These are phyloP conservation scores for Plectropomus leopardus DNA, from an alignment of 2,113 vertebrate genomes.

Conservation along the genomic window DNA sequence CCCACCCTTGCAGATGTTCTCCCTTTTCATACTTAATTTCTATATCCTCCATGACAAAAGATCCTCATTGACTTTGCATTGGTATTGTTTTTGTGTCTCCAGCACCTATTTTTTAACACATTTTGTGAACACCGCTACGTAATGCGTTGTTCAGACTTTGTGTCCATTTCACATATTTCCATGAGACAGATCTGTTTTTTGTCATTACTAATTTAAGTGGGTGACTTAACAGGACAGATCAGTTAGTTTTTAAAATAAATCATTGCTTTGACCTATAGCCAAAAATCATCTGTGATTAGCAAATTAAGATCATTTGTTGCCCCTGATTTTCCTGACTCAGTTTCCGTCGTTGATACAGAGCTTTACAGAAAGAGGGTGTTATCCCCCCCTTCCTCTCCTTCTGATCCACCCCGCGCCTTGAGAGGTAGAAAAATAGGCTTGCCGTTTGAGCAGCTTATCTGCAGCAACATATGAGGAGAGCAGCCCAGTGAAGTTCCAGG, in stretches of 20 bases:
- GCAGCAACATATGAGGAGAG: constrained; percentile 62
- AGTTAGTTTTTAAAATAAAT: neutral
- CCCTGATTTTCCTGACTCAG: constrained; percentile 14
- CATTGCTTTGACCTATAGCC: constrained; percentile 3
- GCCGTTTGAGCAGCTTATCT: constrained; percentile 71
- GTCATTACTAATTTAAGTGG: no score
- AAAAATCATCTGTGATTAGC: constrained; percentile 15
- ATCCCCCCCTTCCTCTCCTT: constrained; percentile 8
- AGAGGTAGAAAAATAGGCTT: constrained; percentile 70
- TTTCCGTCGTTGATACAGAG: constrained; percentile 8
- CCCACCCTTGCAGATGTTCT: no score
- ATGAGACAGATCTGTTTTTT: no score
- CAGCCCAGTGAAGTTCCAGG: constrained; percentile 64
- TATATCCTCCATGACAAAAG: no score
- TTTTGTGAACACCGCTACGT: no score
- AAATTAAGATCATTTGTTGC: constrained; percentile 30
- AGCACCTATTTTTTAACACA: no score
- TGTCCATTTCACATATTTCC: no score
- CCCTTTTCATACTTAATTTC: no score
- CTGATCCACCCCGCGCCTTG: constrained; percentile 34
- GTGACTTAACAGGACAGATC: no score
- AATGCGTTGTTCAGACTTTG: no score
- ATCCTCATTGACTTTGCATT: no score
- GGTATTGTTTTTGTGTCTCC: no score
- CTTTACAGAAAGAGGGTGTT: constrained; percentile 29